Percentiles rank a stretch among this genome's conserved stretches.
These are phyloP conservation scores for Drosophila ficusphila DNA, from an alignment of 1,140 invertebrate species.

Conservation along the genomic window DNA sequence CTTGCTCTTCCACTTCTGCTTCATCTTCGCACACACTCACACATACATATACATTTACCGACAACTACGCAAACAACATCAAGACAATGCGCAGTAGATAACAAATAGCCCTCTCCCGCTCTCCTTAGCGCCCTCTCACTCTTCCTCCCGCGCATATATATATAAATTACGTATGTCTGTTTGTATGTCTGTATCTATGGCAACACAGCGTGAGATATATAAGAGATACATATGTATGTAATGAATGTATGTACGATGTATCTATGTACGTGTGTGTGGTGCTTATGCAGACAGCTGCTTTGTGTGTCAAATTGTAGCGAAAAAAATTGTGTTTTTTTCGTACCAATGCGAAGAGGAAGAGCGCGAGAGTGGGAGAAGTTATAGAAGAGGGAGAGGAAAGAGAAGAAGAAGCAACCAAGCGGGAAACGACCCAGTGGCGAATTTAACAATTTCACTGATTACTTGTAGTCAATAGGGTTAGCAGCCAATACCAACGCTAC, in stretches of 20 bases:
- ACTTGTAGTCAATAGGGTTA: neutral
- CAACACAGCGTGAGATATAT: slow-evolving; percentile 66
- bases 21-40: slow-evolving; percentile 55
- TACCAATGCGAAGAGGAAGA: slow-evolving; percentile 36
- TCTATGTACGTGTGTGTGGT: slow-evolving; percentile 26
- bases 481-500: neutral
- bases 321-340: slow-evolving; percentile 43
- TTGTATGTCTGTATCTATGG: slow-evolving; percentile 60
- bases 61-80: slow-evolving; percentile 77
- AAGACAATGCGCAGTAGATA: slow-evolving; percentile 82
- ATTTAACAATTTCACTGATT: slow-evolving; percentile 1
- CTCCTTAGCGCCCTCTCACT: slow-evolving; percentile 1
- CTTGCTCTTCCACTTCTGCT: slow-evolving; percentile 62
- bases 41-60: slow-evolving; percentile 39
- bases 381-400: slow-evolving; percentile 6
- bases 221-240: slow-evolving; percentile 6
- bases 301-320: slow-evolving; percentile 65
- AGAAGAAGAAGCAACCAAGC: slow-evolving; percentile 14
- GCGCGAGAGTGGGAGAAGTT: slow-evolving; percentile 8
- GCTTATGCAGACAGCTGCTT: slow-evolving; percentile 63
- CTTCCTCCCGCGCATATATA: slow-evolving; percentile 13
- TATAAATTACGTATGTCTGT: slow-evolving; percentile 33
- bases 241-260: slow-evolving; percentile 16
- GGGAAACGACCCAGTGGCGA: slow-evolving; percentile 21
- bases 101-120: slow-evolving; percentile 45